phyloP scores from a whole-genome alignment of 2,888 invertebrate genomes.

The Syrista parreyssii region DNA sequence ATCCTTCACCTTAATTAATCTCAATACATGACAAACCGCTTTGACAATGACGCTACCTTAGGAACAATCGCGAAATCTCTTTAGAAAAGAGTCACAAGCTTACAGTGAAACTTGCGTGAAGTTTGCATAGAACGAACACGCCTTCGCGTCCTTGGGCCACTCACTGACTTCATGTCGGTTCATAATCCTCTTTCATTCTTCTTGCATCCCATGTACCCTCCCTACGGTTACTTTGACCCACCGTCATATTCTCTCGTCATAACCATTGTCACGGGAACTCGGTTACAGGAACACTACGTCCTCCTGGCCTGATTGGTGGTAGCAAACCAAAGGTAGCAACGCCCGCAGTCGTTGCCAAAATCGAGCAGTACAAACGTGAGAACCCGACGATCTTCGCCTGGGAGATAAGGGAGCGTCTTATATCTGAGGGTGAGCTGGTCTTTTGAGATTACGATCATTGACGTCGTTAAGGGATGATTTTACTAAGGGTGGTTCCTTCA shows the following conservation, averaged over 20 bases:
- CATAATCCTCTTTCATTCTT: neutral
- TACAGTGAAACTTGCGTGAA: neutral
- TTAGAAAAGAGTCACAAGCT: neutral
- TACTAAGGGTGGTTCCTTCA: constrained; percentile 61
- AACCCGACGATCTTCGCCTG: constrained; percentile 99
- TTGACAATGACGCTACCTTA: neutral
- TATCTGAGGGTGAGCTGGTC: constrained; percentile 87
- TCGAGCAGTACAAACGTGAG: constrained; percentile 97
- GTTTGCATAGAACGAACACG: neutral
- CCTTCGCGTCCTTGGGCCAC: neutral
- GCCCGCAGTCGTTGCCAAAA: constrained; percentile 96
- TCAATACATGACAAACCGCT: neutral
- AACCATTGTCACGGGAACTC: neutral
- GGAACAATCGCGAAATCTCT: neutral
- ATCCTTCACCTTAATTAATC: neutral
- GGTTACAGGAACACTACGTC: constrained; percentile 84
- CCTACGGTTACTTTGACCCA: neutral
- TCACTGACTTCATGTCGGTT: neutral
- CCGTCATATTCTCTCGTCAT: neutral
- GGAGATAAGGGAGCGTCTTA: constrained; percentile 97
- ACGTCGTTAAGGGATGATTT: neutral
- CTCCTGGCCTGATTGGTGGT: constrained; percentile 92
- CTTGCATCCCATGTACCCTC: neutral
- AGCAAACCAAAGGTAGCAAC: constrained; percentile 98
- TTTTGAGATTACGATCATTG: neutral